Percentiles rank a stretch among this genome's conserved stretches.
Conservation (phyloP, 2,888 invertebrate genomes). For the Ochropleura plecta region DNA sequence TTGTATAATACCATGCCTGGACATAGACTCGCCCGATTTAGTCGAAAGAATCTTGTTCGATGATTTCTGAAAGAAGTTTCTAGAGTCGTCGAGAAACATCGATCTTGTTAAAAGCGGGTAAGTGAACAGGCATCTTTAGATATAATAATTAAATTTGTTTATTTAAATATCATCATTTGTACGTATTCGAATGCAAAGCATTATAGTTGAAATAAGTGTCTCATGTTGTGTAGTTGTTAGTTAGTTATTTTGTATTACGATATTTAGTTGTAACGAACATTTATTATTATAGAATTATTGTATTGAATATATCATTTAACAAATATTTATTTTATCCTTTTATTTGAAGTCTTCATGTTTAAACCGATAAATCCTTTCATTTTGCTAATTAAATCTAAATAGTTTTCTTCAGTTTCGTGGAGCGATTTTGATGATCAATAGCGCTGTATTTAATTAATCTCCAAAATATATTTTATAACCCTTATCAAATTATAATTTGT, state of each 20-base stretch:
- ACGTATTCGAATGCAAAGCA: conserved; percentile 48
- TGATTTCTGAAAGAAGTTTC: conserved; percentile 1
- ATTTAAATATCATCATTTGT: conserved; percentile 31
- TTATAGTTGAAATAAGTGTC: conserved; percentile 51
- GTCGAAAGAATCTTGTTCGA: conserved; percentile 3
- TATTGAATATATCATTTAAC: conserved; percentile 67
- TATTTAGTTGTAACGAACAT: conserved; percentile 60
- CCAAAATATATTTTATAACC: too few species aligned
- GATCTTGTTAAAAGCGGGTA: conserved; percentile 28
- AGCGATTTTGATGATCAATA: not conserved
- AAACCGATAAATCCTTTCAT: not conserved
- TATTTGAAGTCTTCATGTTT: conserved; percentile 35
- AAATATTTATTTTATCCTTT: conserved; percentile 56
- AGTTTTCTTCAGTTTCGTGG: not conserved
- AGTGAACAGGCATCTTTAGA: conserved; percentile 34
- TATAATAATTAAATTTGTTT: conserved; percentile 15
- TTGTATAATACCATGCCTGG: conserved; percentile 18
- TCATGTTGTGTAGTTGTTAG: conserved; percentile 58
- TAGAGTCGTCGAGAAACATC: conserved; percentile 5
- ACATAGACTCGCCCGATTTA: conserved; percentile 15
- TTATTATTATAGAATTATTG: conserved; percentile 63
- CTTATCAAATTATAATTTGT: too few species aligned
- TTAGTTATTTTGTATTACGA: conserved; percentile 51
- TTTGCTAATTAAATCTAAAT: not conserved
- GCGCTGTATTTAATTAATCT: too few species aligned